A percentile compares a stretch with the other conserved stretches of the same genome.
Conservation (phyloP, 2,888 invertebrate genomes). For the Anodontia alba region DNA sequence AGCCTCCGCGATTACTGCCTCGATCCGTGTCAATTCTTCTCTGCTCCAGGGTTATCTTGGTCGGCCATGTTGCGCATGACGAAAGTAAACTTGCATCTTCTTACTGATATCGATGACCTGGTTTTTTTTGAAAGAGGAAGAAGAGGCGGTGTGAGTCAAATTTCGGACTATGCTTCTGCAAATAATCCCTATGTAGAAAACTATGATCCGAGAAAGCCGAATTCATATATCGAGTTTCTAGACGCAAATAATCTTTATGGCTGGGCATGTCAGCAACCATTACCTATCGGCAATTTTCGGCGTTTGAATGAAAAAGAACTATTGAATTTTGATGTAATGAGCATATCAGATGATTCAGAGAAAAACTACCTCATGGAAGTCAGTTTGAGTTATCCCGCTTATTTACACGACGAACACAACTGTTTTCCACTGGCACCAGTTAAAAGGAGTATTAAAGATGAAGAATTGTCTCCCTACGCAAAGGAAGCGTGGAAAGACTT, state of each 20-base stretch:
- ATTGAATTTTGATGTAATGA: neutral
- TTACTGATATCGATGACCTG: slow-evolving; percentile 37
- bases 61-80: slow-evolving; percentile 23
- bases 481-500: neutral
- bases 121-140: neutral
- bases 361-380: neutral
- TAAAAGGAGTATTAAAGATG: neutral
- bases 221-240: slow-evolving; percentile 42
- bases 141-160: slow-evolving; percentile 44
- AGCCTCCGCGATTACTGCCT: slow-evolving; percentile 35
- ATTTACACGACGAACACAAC: neutral
- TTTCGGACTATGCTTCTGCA: slow-evolving; percentile 40
- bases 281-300: slow-evolving; percentile 70
- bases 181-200: slow-evolving; percentile 43
- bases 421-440: neutral
- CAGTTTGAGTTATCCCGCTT: neutral
- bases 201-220: slow-evolving; percentile 50
- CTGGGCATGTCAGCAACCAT: slow-evolving; percentile 66
- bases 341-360: neutral
- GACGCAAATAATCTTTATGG: slow-evolving; percentile 48
- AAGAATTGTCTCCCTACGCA: neutral
- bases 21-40: slow-evolving; percentile 48
- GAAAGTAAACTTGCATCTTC: slow-evolving; percentile 42
- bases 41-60: slow-evolving; percentile 46
- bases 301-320: slow-evolving; percentile 47